A percentile compares a stretch with the other conserved stretches of the same genome.
phyloP scores from a whole-genome alignment of 2,888 invertebrate species.

The Hirtodrosophila alboralis region DNA sequence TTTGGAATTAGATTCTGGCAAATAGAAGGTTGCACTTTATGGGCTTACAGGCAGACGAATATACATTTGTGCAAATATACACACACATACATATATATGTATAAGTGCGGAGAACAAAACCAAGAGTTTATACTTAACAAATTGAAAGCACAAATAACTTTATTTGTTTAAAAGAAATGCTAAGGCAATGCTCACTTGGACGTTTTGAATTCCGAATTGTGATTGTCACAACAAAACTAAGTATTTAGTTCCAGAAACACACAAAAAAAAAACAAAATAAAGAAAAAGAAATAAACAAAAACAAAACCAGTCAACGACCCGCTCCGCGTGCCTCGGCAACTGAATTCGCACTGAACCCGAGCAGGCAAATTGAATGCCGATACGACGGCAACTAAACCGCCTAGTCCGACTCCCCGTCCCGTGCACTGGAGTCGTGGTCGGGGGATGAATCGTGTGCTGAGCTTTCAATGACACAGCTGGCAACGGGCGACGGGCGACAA shows the following conservation, averaged over 20 bases:
- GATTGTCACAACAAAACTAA: constrained; percentile 1
- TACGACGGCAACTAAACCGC: constrained; percentile 27
- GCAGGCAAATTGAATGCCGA: constrained; percentile 28
- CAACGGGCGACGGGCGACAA: constrained; percentile 8
- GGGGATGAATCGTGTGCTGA: constrained; percentile 12
- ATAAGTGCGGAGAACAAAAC: neutral
- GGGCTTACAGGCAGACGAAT: too few relatives aligned
- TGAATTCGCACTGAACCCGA: constrained; percentile 62
- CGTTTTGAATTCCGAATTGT: neutral
- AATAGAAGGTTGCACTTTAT: neutral
- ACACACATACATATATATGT: neutral
- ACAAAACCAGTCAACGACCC: constrained; percentile 14
- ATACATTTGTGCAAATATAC: neutral
- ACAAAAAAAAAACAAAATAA: constrained; percentile 1
- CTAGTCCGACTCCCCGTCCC: constrained; percentile 4
- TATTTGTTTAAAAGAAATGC: neutral
- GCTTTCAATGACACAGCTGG: constrained; percentile 48
- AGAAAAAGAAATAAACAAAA: neutral
- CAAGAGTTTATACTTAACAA: neutral
- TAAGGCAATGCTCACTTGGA: constrained; percentile 30
- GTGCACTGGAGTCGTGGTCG: constrained; percentile 12
- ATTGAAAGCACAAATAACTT: constrained; percentile 1
- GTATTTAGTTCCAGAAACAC: neutral
- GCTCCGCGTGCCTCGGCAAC: constrained; percentile 43
- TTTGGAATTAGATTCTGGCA: neutral